Base-by-base conservation (phyloP, 2,797 vertebrate genomes). In the Dermochelys coriacea region DNA sequence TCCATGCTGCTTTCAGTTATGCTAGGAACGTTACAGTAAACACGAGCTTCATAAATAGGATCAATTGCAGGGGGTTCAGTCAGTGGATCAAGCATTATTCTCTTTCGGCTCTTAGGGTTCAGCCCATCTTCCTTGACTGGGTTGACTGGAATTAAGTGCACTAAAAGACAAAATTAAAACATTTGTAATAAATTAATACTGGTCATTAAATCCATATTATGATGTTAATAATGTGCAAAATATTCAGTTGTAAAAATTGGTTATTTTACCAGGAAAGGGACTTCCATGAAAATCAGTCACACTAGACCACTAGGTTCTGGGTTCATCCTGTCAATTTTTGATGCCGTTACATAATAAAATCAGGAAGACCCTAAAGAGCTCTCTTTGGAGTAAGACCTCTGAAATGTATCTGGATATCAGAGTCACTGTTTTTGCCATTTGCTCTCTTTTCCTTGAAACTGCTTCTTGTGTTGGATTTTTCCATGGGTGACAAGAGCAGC, bases 21-120 rank as follows among this genome's bases (percentile, higher is more conserved):
- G 79, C 98, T 99, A 11, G 99, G 99, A 55, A 98, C 97, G 87
- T 99, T 99, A 98, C 99, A 99, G 97, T 99, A 99, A 84, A 98
- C 95, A 2, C 97, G 98, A 21, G 99, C 99, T 96, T 99, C 99
- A 8, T 98, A 98, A 55, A 99, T 34, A 0, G 99, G 99, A 96
- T 99, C 98, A 8, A 98, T 97, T 12, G 97, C 97, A 1, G 99
- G 98, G 29, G 98, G 98, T 86, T 99, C 98, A 0, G 99, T 99
- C 97, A 98, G 98, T 6, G 98, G 97, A 88, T 98, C 98, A 0
- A 98, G 99, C 97, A 99, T 99, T 92, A 99, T 98, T 80, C 99
- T 98, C 97, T 99, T 99, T 74, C 99, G 98, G 97, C 98, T 99
- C 97, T 99, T 99, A 18, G 98, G 98, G 88, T 94, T 97, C 47